A percentile compares a stretch with the other conserved stretches of the same genome.
These are phyloP conservation scores for Leptothorax acervorum DNA, from an alignment of 2,888 invertebrate species.

Conservation along the genomic window DNA sequence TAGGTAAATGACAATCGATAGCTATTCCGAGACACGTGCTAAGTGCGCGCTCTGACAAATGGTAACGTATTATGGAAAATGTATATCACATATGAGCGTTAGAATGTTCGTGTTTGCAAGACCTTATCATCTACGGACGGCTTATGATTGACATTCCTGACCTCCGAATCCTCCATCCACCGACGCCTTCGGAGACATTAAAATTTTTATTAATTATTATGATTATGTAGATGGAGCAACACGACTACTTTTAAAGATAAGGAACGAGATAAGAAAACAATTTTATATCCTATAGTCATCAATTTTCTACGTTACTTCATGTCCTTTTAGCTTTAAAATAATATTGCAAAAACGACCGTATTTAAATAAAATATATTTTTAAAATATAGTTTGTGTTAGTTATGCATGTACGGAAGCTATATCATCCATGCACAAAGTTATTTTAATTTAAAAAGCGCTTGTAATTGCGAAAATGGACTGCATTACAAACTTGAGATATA, in stretches of 20 bases:
- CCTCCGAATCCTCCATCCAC: slow-evolving; percentile 4
- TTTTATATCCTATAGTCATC: too few relatives aligned
- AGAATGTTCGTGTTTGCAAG: slow-evolving; percentile 22
- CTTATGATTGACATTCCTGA: slow-evolving; percentile 21
- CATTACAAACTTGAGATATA: background rate
- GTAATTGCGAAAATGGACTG: background rate
- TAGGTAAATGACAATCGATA: slow-evolving; percentile 59
- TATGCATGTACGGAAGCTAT: background rate
- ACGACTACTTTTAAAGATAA: background rate
- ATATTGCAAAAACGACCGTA: background rate
- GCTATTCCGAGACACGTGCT: slow-evolving; percentile 49
- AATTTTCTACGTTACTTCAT: background rate
- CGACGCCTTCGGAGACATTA: background rate
- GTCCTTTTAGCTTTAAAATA: background rate
- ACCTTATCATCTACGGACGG: slow-evolving; percentile 12
- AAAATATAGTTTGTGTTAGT: background rate
- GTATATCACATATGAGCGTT: slow-evolving; percentile 15
- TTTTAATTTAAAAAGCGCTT: background rate
- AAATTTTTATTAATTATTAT: background rate
- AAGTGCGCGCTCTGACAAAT: slow-evolving; percentile 39
- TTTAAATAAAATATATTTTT: background rate
- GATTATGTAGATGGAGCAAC: background rate
- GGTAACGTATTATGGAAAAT: slow-evolving; percentile 43
- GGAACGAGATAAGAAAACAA: background rate
- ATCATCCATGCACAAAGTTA: background rate